Evolutionary conservation across 2,113 vertebrate genomes (phyloP), one percentile per base, ranked within the genome.

Genomic region (Periophthalmodon schlosseri): DNA sequence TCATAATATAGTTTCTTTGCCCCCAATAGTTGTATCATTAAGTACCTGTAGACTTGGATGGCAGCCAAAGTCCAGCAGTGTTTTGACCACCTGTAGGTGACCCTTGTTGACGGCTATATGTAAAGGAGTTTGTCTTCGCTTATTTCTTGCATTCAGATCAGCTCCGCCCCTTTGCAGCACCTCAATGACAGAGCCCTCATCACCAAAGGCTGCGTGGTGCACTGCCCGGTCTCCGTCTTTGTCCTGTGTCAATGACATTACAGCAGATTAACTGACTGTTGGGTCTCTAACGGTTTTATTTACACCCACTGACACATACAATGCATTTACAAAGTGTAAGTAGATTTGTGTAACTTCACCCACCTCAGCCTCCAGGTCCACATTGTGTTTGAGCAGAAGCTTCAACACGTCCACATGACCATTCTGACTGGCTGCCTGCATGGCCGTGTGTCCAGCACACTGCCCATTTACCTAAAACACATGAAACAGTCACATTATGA

Each of bases 81-180:
- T 99, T 93, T 99, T 99, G 81, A 99, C 98, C 84, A 99, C 98
- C 87, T 99, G 98, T 74, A 99, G 93, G 76, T 99, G 98, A 33
- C 98, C 98, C 89, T 99, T 99, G 91, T 99, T 99, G 79, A 99
- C 98, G 24, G 98, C 98, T 71, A 99, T 99, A 79, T 99, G 98
- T 75, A 99, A 94, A 0, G 98, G 98, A 0, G 98, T 99, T 91
- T 99, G 98, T 57, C 96, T 90, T 54, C 98, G 95, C 75, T 99
- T 99, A 92, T 99, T 99, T 60, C 98, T 95, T 75, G 98, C 98
- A 0, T 99, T 99, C 86, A 99, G 76, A 87, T 99, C 98, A 0
- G 98, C 97, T 0, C 98, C 97, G 39, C 98, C 98, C 76, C 97
- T 93, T 78, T 99, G 97, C 76, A 99, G 86, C 66, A 99, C 97